phyloP scores from a whole-genome alignment of 2,888 invertebrate genomes.

The Drosophila pullipes region DNA sequence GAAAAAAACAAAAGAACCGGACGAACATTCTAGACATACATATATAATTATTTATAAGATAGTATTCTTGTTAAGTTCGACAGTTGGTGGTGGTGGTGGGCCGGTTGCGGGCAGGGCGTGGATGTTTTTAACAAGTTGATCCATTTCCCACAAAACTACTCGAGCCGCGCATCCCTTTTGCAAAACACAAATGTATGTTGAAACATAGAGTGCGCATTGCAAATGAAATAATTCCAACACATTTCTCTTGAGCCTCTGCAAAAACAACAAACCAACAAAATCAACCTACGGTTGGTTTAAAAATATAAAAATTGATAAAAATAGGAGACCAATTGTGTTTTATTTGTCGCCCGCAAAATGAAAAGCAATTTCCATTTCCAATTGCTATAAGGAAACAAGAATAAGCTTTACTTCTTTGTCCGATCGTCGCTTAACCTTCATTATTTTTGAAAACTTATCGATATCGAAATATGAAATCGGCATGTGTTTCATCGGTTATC shows the following conservation, averaged over 20 bases:
- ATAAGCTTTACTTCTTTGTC: background rate
- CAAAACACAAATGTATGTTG: constrained; percentile 25
- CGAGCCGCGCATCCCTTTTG: constrained; percentile 10
- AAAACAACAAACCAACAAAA: constrained; percentile 71
- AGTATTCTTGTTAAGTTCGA: constrained; percentile 50
- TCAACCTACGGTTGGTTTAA: constrained; percentile 78
- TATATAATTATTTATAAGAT: constrained; percentile 43
- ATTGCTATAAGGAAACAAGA: too few species aligned
- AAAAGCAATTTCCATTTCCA: background rate
- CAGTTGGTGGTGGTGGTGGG: constrained; percentile 6
- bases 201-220: constrained; percentile 27
- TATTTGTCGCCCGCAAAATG: background rate
- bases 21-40: constrained; percentile 32
- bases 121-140: constrained; percentile 1
- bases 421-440: background rate
- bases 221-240: constrained; percentile 27
- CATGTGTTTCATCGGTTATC: background rate
- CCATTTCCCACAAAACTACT: constrained; percentile 9
- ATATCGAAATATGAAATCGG: background rate
- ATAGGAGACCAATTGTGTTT: constrained; percentile 75
- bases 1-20: constrained; percentile 19
- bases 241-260: constrained; percentile 47
- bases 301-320: constrained; percentile 84
- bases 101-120: constrained; percentile 1
- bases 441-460: background rate